phyloP scores from a whole-genome alignment of 2,888 invertebrate genomes.

The Incurvaria masculella region DNA sequence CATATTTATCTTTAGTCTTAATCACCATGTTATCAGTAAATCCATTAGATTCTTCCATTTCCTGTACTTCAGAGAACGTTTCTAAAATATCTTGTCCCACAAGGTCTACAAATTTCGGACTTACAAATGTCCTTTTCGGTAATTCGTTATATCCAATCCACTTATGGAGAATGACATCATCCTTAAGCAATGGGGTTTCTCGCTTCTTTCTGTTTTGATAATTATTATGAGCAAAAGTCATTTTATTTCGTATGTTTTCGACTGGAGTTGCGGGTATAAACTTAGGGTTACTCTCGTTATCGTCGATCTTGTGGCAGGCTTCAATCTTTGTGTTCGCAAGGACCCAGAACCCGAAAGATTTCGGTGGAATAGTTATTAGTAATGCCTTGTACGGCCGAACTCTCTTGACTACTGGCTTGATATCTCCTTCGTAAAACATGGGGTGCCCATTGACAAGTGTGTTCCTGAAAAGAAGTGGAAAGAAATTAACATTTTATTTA shows the following conservation, averaged over 20 bases:
- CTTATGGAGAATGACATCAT: no score
- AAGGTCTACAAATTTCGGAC: no score
- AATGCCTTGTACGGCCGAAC: constrained; percentile 52
- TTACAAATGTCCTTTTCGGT: no score
- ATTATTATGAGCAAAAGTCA: neutral
- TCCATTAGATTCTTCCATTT: no score
- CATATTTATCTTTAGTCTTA: no score
- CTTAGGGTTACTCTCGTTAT: constrained; percentile 18
- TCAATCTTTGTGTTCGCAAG: constrained; percentile 62
- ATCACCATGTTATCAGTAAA: no score
- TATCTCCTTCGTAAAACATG: constrained; percentile 56
- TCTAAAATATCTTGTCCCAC: no score
- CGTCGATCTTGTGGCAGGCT: constrained; percentile 42
- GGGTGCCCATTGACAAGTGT: constrained; percentile 62
- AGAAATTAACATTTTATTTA: no score
- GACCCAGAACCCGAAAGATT: constrained; percentile 73
- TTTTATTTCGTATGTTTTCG: constrained; percentile 13
- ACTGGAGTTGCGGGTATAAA: constrained; percentile 18
- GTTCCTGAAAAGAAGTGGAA: constrained; percentile 38
- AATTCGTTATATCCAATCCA: no score
- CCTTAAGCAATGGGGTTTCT: neutral
- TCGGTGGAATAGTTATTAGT: constrained; percentile 59
- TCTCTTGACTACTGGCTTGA: constrained; percentile 51
- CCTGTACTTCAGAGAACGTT: no score
- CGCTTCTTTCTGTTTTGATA: neutral